Conservation (phyloP, 1,140 invertebrate genomes). For the Colletes gigas region DNA sequence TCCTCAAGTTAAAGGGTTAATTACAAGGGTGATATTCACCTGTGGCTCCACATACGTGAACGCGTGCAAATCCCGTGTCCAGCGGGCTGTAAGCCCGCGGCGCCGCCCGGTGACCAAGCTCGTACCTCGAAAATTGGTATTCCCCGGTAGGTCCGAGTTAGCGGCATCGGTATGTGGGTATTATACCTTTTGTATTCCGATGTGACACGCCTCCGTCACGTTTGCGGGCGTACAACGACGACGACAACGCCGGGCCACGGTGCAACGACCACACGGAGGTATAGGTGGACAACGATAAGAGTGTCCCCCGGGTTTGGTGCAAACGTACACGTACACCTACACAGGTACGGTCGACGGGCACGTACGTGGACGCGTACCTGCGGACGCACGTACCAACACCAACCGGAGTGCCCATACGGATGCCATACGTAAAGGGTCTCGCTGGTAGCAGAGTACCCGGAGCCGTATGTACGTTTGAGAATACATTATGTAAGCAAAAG, state of each 20-base stretch:
- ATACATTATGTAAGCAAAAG: constrained; percentile 75
- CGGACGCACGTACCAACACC: constrained; percentile 2
- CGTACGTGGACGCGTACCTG: constrained; percentile 31
- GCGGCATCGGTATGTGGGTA: constrained; percentile 69
- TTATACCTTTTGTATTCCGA: constrained; percentile 73
- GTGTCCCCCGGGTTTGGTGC: background rate
- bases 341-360: background rate
- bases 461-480: constrained; percentile 70
- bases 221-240: constrained; percentile 65
- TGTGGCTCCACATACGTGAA: constrained; percentile 15
- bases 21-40: constrained; percentile 18
- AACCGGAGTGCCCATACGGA: constrained; percentile 11
- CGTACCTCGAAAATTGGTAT: constrained; percentile 63
- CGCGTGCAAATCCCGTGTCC: constrained; percentile 13
- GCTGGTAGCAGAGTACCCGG: constrained; percentile 53
- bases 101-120: constrained; percentile 20
- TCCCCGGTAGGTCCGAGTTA: constrained; percentile 69
- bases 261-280: constrained; percentile 11
- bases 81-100: background rate
- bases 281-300: constrained; percentile 47
- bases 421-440: constrained; percentile 45
- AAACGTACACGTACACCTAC: constrained; percentile 7
- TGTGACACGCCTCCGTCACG: constrained; percentile 76
- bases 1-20: background rate
- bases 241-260: constrained; percentile 51